A percentile compares a stretch with the other conserved stretches of the same genome.
Conservation (phyloP, 2,797 vertebrate genomes). For the Anisognathus igniventris region DNA sequence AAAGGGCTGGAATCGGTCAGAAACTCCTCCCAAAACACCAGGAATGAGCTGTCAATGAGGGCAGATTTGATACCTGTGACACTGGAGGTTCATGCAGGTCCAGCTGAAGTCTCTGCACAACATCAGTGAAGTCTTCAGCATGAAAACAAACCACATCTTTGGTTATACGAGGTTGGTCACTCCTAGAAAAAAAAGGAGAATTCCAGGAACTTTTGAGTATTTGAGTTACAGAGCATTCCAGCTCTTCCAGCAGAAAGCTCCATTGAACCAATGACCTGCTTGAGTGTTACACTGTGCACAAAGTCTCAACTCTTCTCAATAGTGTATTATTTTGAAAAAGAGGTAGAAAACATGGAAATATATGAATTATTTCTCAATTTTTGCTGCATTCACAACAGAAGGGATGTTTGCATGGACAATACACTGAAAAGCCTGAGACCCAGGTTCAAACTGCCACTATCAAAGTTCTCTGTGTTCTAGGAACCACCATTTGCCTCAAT, state of each 20-base stretch:
- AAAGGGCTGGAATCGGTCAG: background rate
- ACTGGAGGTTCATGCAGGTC: constrained; percentile 97
- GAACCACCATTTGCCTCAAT: background rate
- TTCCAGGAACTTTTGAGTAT: background rate
- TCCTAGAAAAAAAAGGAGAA: constrained; percentile 74
- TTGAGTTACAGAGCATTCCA: background rate
- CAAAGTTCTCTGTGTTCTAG: background rate
- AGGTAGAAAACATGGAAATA: no score
- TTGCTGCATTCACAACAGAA: background rate
- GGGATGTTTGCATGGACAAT: background rate
- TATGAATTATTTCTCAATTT: no score
- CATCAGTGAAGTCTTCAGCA: constrained; percentile 93
- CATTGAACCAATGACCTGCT: background rate
- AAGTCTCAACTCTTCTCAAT: background rate
- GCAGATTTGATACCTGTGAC: constrained; percentile 84
- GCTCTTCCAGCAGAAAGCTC: background rate
- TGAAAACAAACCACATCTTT: constrained; percentile 99
- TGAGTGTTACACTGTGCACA: background rate
- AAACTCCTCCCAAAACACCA: background rate
- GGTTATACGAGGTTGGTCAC: constrained; percentile 90
- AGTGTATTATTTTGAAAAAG: background rate
- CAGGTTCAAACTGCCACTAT: background rate
- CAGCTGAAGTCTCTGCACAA: constrained; percentile 94
- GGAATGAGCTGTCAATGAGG: background rate
- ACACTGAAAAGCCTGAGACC: background rate